These are phyloP conservation scores for Tachuris rubrigastra DNA, from an alignment of 2,113 vertebrate species.

Conservation along the genomic window DNA sequence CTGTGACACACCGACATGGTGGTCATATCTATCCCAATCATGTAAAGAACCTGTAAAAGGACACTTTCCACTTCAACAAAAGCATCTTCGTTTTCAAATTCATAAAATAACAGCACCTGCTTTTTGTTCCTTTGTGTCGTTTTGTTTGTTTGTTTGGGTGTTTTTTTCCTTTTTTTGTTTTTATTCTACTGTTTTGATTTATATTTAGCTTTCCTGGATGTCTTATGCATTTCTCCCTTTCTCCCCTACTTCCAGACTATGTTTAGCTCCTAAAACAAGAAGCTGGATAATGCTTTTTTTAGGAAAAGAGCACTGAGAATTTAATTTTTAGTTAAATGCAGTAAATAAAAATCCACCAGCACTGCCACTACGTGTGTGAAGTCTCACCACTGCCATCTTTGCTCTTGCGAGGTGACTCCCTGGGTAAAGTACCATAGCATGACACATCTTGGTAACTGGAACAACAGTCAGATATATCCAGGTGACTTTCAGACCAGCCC, in stretches of 20 bases:
- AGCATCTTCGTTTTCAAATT: background rate
- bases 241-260: background rate
- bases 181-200: background rate
- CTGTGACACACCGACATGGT: background rate
- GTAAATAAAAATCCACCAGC: background rate
- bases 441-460: slow-evolving; percentile 82
- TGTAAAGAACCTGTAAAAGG: background rate
- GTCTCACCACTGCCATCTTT: slow-evolving; percentile 78
- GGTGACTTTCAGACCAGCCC: slow-evolving; percentile 84
- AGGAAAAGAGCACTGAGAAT: background rate
- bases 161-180: too few species aligned
- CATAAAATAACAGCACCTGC: background rate
- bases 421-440: slow-evolving; percentile 79
- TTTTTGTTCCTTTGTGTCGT: background rate
- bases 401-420: slow-evolving; percentile 84
- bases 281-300: background rate
- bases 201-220: background rate
- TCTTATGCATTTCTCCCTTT: background rate
- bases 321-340: background rate
- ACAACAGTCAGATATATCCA: slow-evolving; percentile 80
- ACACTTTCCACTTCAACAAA: background rate
- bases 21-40: background rate
- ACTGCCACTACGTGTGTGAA: background rate
- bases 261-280: background rate
- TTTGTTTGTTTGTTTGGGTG: background rate